Conservation (phyloP, 2,797 vertebrate genomes). For the Martes flavigula region DNA sequence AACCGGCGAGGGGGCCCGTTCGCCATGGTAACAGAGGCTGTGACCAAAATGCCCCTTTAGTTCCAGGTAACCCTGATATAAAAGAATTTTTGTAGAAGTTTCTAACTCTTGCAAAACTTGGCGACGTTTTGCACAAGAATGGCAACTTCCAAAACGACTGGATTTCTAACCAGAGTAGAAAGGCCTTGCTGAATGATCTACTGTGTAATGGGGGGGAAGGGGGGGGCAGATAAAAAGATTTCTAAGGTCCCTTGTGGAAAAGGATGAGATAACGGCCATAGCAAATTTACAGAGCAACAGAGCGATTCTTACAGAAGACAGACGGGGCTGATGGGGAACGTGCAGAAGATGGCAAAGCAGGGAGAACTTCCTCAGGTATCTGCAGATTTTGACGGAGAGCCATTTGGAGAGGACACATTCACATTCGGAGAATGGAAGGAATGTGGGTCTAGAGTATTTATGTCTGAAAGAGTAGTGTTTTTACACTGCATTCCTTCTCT, state of each 20-base stretch:
- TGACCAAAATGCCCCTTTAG: not conserved
- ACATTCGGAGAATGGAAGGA: not conserved
- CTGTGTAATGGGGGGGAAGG: not conserved
- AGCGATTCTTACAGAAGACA: not conserved
- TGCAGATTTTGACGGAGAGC: not conserved
- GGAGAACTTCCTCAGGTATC: not conserved
- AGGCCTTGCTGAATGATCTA: not conserved
- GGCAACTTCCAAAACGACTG: not conserved
- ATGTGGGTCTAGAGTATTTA: not conserved
- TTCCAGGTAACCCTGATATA: not conserved
- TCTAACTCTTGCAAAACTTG: conserved; percentile 24
- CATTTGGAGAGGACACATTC: not conserved
- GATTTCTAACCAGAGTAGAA: not conserved
- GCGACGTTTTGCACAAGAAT: conserved; percentile 39
- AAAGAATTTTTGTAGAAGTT: not conserved
- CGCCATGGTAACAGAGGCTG: not conserved
- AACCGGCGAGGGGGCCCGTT: not conserved
- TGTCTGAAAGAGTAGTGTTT: not conserved
- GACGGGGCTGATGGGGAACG: fast-evolving
- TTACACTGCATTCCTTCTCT: not conserved
- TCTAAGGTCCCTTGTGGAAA: conserved; percentile 9
- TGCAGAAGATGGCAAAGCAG: fast-evolving
- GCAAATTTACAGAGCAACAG: not conserved
- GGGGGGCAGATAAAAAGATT: not conserved
- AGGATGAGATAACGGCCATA: not conserved